Conservation (phyloP, 2,888 invertebrate genomes). For the Copidosoma aretas region DNA sequence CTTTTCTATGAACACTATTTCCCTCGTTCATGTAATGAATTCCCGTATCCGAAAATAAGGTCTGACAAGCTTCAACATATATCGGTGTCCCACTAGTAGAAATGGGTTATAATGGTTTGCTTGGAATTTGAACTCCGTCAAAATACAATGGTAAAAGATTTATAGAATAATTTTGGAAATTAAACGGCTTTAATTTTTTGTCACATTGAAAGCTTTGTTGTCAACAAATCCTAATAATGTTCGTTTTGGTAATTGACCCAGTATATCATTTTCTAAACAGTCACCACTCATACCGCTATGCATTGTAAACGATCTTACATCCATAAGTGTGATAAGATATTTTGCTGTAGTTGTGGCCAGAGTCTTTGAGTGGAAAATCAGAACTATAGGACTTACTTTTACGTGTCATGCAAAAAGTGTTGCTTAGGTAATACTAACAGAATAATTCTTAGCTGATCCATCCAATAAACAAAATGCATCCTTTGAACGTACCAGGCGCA, state of each 20-base stretch:
- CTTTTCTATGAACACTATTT: conserved; percentile 34
- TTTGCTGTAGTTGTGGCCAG: conserved; percentile 44
- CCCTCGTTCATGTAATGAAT: conserved; percentile 44
- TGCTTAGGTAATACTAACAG: conserved; percentile 28
- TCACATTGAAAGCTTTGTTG: not conserved
- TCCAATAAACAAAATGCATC: conserved; percentile 39
- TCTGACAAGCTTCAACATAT: conserved; percentile 46
- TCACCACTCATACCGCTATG: not conserved
- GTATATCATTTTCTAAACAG: not conserved
- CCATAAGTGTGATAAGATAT: not conserved
- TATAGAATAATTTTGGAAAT: not conserved
- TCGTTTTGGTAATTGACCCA: not conserved
- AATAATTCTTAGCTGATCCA: not conserved
- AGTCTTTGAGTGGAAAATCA: conserved; percentile 42
- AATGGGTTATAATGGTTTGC: conserved; percentile 42
- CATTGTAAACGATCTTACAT: conserved; percentile 1
- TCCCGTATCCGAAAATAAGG: conserved; percentile 43
- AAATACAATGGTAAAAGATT: conserved; percentile 36
- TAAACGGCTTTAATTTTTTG: not conserved
- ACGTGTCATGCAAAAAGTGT: conserved; percentile 42
- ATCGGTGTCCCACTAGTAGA: conserved; percentile 24
- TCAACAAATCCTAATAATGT: not conserved
- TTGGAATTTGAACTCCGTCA: conserved; percentile 37
- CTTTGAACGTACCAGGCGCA: not conserved
- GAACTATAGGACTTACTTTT: conserved; percentile 44